A percentile compares a stretch with the other conserved stretches of the same genome.
Conservation (phyloP, 2,797 vertebrate species). For the Todus mexicanus region DNA sequence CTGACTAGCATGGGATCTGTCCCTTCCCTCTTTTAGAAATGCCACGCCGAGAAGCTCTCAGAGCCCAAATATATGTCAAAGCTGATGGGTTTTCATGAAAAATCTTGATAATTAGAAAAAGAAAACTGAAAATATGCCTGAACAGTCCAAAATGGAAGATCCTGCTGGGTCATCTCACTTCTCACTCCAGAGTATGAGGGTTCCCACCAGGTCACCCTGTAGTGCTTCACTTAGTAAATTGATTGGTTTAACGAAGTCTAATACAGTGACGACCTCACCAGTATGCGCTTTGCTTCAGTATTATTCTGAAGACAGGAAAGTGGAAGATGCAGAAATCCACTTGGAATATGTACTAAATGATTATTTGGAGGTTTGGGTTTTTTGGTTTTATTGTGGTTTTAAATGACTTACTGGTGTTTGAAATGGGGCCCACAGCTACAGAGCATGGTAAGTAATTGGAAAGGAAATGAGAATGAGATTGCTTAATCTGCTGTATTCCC, state of each 20-base stretch:
- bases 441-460: not conserved
- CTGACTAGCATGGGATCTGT: not conserved
- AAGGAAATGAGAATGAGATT: not conserved
- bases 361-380: not conserved
- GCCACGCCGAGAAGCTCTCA: not conserved
- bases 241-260: conserved; percentile 44
- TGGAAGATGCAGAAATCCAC: not conserved
- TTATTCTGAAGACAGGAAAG: not conserved
- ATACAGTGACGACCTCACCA: conserved; percentile 44
- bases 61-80: not conserved
- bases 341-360: not conserved
- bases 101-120: not conserved
- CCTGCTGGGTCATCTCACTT: not conserved
- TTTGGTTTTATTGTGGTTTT: not conserved
- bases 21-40: not conserved
- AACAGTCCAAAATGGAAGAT: not conserved
- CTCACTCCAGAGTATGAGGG: not conserved
- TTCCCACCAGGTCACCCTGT: conserved; percentile 12
- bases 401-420: not conserved
- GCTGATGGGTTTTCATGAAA: not conserved
- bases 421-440: not conserved
- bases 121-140: not conserved
- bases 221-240: not conserved
- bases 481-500: not conserved
- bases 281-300: not conserved